phyloP scores from a whole-genome alignment of 37 sponge, comb jelly and placozoan species.

The Halichondria panicea region DNA sequence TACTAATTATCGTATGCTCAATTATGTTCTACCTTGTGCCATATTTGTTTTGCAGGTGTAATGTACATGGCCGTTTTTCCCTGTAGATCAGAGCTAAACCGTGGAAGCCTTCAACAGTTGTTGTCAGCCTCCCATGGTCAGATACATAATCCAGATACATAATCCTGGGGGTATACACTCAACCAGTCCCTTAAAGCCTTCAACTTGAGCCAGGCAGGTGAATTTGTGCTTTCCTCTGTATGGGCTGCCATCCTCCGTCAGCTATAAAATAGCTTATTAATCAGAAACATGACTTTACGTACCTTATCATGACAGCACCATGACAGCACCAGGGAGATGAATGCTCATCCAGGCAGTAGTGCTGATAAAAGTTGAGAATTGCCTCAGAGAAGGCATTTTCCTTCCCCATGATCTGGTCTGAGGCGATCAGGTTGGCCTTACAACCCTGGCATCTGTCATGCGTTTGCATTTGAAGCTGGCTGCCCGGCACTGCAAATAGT shows the following conservation, averaged over 20 bases:
- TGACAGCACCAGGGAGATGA: slow-evolving; percentile 9
- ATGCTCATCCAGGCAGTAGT: slow-evolving; percentile 33
- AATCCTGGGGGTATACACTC: not conserved
- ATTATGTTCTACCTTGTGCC: not conserved
- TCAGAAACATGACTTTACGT: not conserved
- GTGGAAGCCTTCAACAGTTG: slow-evolving; percentile 9
- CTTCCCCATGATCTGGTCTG: not conserved
- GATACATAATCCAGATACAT: no score
- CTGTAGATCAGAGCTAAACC: slow-evolving; percentile 14
- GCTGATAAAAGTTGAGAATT: slow-evolving; percentile 23
- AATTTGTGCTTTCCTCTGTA: no score
- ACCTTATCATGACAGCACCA: slow-evolving; percentile 20
- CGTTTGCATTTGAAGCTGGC: slow-evolving; percentile 30
- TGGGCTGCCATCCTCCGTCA: no score
- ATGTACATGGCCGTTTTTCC: not conserved
- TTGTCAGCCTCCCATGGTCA: not conserved
- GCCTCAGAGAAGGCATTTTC: slow-evolving; percentile 6
- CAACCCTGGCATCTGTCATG: slow-evolving; percentile 6
- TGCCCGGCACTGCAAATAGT: no score
- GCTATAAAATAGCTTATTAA: no score
- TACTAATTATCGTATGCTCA: no score
- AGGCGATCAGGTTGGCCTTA: slow-evolving; percentile 26
- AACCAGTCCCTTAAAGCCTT: not conserved
- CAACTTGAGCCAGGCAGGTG: no score
- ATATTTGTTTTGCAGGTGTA: slow-evolving; percentile 16